Conservation (phyloP, 2,888 invertebrate species). For the Sphaerophoria rueppellii region DNA sequence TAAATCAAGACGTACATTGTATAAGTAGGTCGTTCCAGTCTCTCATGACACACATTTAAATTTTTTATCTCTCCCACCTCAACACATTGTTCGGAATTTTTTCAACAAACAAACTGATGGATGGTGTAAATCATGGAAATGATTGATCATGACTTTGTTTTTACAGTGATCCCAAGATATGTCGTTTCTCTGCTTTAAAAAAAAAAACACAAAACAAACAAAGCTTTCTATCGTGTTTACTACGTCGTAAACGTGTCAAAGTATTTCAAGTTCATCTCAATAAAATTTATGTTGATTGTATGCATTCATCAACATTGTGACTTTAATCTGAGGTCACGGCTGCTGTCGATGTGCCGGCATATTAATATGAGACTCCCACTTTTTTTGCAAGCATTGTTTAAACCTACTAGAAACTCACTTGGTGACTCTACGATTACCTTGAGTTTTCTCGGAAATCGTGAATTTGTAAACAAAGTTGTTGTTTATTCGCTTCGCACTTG, state of each 20-base stretch:
- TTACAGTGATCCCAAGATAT: no score
- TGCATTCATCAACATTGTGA: conserved; percentile 18
- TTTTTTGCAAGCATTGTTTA: conserved; percentile 15
- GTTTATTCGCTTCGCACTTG: not conserved
- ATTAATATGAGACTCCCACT: conserved; percentile 12
- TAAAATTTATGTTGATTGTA: conserved; percentile 42
- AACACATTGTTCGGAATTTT: no score
- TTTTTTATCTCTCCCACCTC: no score
- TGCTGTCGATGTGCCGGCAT: not conserved
- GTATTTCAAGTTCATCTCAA: not conserved
- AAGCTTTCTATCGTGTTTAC: no score
- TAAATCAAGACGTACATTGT: no score
- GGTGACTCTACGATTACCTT: conserved; percentile 35
- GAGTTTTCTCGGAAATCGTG: conserved; percentile 36
- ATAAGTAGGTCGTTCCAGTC: no score
- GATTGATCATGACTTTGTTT: no score
- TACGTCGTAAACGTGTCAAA: not conserved
- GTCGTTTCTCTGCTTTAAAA: no score
- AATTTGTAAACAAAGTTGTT: conserved; percentile 37
- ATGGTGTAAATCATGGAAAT: no score
- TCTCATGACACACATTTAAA: no score
- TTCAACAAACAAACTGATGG: no score
- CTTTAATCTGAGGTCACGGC: conserved; percentile 9
- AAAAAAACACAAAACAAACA: no score
- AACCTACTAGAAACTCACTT: not conserved